Evolutionary conservation across 35 echinoderm and acorn worm genomes (phyloP).

Genomic region (Acanthaster planci): DNA sequence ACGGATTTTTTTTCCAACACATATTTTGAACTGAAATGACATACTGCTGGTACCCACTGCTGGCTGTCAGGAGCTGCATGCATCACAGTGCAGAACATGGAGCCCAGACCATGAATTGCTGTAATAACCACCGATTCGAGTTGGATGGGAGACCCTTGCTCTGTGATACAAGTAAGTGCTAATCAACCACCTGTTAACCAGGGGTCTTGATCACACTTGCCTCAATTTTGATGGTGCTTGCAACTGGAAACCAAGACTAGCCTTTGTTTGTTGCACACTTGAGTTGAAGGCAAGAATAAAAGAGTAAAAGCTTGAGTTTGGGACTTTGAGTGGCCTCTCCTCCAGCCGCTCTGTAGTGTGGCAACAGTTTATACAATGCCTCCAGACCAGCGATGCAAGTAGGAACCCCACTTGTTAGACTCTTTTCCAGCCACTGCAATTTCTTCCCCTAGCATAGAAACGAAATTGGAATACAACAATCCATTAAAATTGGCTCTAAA

Average conservation of each 20-base stretch:
- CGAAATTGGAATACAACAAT: conserved; percentile 14
- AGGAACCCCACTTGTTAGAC: conserved; percentile 60
- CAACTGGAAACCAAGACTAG: too few species aligned
- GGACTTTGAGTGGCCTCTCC: not conserved
- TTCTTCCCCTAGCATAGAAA: conserved; percentile 33
- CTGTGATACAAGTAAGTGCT: too few species aligned
- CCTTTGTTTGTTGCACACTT: not conserved
- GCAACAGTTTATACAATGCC: conserved; percentile 55
- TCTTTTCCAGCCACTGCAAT: conserved; percentile 26
- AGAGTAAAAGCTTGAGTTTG: not conserved
- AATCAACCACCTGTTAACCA: not conserved
- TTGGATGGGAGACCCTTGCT: too few species aligned
- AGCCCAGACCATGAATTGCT: too few species aligned
- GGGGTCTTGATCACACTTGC: not conserved
- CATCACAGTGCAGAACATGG: too few species aligned
- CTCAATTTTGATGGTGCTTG: not conserved
- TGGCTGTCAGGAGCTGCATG: too few species aligned
- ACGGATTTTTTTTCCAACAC: too few species aligned
- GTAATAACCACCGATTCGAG: too few species aligned
- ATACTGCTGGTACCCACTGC: too few species aligned
- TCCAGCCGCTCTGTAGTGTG: not conserved
- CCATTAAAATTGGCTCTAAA: too few species aligned
- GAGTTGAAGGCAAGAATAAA: too few species aligned
- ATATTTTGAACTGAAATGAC: too few species aligned
- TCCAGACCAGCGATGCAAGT: conserved; percentile 94